phyloP scores from a whole-genome alignment of 2,888 invertebrate genomes.

The Callyntrura guangdongensis region DNA sequence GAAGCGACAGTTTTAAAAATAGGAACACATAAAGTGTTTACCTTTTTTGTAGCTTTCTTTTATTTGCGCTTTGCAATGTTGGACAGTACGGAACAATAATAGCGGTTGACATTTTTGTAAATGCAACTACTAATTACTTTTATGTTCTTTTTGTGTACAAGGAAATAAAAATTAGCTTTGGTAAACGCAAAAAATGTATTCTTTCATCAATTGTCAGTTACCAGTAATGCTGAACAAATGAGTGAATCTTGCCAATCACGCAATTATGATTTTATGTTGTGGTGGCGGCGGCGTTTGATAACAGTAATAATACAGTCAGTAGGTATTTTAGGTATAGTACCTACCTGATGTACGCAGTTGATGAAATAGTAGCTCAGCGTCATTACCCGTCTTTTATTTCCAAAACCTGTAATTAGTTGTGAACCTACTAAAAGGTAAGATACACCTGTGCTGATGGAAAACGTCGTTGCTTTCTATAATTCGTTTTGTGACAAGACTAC shows the following conservation, averaged over 20 bases:
- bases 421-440: no score
- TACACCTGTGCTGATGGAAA: no score
- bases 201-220: neutral
- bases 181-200: neutral
- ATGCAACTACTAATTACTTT: no score
- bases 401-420: neutral
- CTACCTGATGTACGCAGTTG: neutral
- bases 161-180: neutral
- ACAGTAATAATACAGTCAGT: neutral
- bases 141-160: neutral
- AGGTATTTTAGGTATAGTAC: no score
- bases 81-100: no score
- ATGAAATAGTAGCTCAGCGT: neutral
- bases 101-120: no score
- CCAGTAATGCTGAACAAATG: neutral
- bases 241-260: constrained; percentile 30
- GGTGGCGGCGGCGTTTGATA: neutral
- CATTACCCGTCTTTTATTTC: neutral
- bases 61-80: no score
- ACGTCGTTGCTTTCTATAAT: no score
- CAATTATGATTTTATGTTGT: constrained; percentile 27
- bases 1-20: no score
- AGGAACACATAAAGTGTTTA: no score
- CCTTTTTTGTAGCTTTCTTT: no score
- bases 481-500: no score